Evolutionary conservation across 2,797 vertebrate genomes (phyloP), one percentile per base, ranked within the genome.

Genomic region (Pteropus rufus): DNA sequence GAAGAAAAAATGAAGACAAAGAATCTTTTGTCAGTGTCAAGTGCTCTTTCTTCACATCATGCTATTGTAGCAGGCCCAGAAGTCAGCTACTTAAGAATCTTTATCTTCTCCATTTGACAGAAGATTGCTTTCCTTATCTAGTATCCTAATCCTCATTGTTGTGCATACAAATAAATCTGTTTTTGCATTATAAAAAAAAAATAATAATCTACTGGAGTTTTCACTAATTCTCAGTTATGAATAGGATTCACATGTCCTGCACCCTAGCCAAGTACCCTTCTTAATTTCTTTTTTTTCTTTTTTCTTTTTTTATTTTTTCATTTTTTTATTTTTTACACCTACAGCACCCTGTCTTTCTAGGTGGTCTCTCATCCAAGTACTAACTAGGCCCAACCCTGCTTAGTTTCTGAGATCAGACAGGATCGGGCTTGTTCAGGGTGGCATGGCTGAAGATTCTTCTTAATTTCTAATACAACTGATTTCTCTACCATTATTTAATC

Each of bases 1-100:
- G 2, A 84, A 95, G 19, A 31, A 70, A 88, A 95, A 88, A 24
- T 91, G 58, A 91, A 93, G 67, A 81, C 67, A 70, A 64, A 54
- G 12, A 41, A 83, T 26, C 5, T 7, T 72, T n/a, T 69, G 34
- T 85, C 65, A 60, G 4, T 76, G 46, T 75, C 34, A 54, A 65
- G 29, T 39, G 21, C 18, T 96, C 36, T 64, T 64, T 70, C 23
- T 81, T 89, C 26, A 58, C 6, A 46, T 52, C 60, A 16, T 44
- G 12, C 14, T 49, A 49, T 49, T 49, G 49, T 49, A 49, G 49
- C 49, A 49, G 49, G 49, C 1, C 49, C 46, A 1, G 5, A 49
- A 49, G 49, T 49, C 49, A 49, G 49, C 49, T 49, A 16, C 49
- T 49, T 49, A 49, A 49, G 49, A 49, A 49, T 49, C 49, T 49